Evolutionary conservation across 2,113 vertebrate genomes (phyloP), one percentile per base, ranked within the genome.

Genomic region (Dasyurus viverrinus): DNA sequence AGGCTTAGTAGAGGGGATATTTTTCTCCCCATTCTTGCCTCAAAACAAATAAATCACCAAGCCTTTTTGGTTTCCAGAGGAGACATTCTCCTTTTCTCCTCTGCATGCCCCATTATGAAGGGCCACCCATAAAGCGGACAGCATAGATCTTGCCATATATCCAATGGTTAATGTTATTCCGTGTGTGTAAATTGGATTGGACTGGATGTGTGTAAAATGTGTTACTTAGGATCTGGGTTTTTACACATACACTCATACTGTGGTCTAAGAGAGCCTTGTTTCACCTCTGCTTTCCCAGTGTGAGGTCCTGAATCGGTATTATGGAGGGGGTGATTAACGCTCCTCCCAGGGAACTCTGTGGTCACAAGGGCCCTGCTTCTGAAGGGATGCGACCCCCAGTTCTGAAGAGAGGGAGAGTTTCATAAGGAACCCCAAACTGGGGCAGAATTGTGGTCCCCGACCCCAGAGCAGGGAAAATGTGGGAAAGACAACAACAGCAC

Each of bases 91-190:
- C 91, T 94, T 98, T 98, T 97, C 92, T 2, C 2, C n/a, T 42
- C 16, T 76, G 36, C 68, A 76, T 19, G 5, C 36, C 94, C 95
- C 91, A 95, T 98, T 98, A 97, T 93, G 97, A 97, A 96, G 95
- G 98, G 96, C 98, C 98, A 98, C 98, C 98, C 95, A 50, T 93
- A 93, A 96, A 94, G 96, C 53, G 93, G 91, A 96, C 97, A 97
- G 94, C 95, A 91, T 26, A 89, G 92, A 97, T 94, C 93, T 97
- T 93, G 97, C 97, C 96, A 96, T 93, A 94, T 90, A 97, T 53
- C 96, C 96, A 96, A 97, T 97, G 93, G 36, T 60, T 94, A 95
- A 92, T 36, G n/a, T 95, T 97, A 54, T 96, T 97, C 42, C 96
- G 95, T 97, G 97, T 97, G 25, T 96, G 96, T 97, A 90, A 95